A percentile compares a stretch with the other conserved stretches of the same genome.
Evolutionary conservation across 2,888 invertebrate species (phyloP).

Genomic region (Lasius platythorax): DNA sequence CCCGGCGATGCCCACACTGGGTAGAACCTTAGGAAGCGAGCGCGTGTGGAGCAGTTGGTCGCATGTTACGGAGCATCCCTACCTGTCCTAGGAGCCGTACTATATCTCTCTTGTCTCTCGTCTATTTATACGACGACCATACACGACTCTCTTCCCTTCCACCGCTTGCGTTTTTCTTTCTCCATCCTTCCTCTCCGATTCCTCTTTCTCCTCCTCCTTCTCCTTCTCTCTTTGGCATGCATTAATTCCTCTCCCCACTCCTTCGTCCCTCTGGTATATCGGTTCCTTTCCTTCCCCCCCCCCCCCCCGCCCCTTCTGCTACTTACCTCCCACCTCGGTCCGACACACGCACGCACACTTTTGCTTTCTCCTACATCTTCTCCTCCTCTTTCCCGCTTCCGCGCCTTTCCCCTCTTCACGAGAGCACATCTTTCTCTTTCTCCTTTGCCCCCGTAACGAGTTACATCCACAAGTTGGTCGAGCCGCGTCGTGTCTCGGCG

Average conservation of each 20-base stretch:
- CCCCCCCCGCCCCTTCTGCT: slow-evolving; percentile 9
- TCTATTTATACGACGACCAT: slow-evolving; percentile 84
- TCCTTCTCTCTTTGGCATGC: slow-evolving; percentile 46
- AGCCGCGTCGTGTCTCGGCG: slow-evolving; percentile 51
- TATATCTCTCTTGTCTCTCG: slow-evolving; percentile 80
- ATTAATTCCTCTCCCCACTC: slow-evolving; percentile 62
- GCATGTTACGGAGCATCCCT: slow-evolving; percentile 74
- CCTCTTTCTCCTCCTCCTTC: slow-evolving; percentile 26
- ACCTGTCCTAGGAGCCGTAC: slow-evolving; percentile 79
- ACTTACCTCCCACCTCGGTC: slow-evolving; percentile 36
- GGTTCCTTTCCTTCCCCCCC: slow-evolving; percentile 64
- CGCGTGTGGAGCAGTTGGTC: slow-evolving; percentile 67
- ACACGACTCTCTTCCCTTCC: slow-evolving; percentile 76
- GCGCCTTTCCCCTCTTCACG: slow-evolving; percentile 16
- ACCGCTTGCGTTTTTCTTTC: slow-evolving; percentile 73
- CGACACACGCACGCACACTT: neutral
- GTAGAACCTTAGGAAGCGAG: slow-evolving; percentile 59
- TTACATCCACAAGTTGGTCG: slow-evolving; percentile 68
- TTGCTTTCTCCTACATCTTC: slow-evolving; percentile 41
- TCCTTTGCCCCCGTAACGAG: slow-evolving; percentile 71
- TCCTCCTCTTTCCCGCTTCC: slow-evolving; percentile 42
- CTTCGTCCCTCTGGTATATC: slow-evolving; percentile 63
- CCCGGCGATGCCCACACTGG: slow-evolving; percentile 53
- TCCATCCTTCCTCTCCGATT: slow-evolving; percentile 59
- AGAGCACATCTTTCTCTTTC: slow-evolving; percentile 63